These are phyloP conservation scores for Xiphydria camelus DNA, from an alignment of 2,888 invertebrate genomes.

Conservation along the genomic window DNA sequence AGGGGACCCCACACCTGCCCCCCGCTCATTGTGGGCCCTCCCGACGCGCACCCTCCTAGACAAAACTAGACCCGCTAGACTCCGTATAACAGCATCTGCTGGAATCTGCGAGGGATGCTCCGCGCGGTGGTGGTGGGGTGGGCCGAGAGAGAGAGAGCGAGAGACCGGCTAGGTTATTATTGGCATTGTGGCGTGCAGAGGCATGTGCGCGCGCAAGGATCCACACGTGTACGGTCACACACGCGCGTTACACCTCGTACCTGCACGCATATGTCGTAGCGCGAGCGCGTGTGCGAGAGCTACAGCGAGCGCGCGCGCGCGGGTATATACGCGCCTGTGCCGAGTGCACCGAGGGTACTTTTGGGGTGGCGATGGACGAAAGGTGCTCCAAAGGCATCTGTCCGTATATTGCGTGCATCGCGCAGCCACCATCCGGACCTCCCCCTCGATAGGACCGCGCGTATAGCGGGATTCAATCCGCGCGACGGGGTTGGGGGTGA, in stretches of 20 bases:
- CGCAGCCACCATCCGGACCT: too few species aligned
- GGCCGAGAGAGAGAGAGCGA: conserved; percentile 5
- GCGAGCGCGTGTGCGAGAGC: conserved; percentile 26
- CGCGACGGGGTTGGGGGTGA: background rate
- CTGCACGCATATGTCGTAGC: conserved; percentile 9
- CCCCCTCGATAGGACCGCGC: too few species aligned
- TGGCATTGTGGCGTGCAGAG: conserved; percentile 49
- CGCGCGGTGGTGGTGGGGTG: conserved; percentile 11
- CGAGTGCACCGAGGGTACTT: conserved; percentile 14
- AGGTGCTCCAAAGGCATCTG: conserved; percentile 42
- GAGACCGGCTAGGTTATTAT: conserved; percentile 48
- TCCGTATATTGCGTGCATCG: conserved; percentile 13
- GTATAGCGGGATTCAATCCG: background rate
- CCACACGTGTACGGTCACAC: too few species aligned
- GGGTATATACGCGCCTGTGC: conserved; percentile 20
- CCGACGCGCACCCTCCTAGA: conserved; percentile 39
- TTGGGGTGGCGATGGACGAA: conserved; percentile 40
- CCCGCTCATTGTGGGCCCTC: conserved; percentile 42
- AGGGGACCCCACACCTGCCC: conserved; percentile 52
- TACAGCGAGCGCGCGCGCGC: conserved; percentile 9
- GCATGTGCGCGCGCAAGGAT: conserved; percentile 10
- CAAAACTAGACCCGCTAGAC: conserved; percentile 34
- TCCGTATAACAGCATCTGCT: conserved; percentile 9
- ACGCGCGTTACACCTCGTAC: too few species aligned
- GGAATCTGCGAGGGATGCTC: conserved; percentile 22